These are phyloP conservation scores for Ypsolopha scabrella DNA, from an alignment of 2,888 invertebrate species.

Conservation along the genomic window DNA sequence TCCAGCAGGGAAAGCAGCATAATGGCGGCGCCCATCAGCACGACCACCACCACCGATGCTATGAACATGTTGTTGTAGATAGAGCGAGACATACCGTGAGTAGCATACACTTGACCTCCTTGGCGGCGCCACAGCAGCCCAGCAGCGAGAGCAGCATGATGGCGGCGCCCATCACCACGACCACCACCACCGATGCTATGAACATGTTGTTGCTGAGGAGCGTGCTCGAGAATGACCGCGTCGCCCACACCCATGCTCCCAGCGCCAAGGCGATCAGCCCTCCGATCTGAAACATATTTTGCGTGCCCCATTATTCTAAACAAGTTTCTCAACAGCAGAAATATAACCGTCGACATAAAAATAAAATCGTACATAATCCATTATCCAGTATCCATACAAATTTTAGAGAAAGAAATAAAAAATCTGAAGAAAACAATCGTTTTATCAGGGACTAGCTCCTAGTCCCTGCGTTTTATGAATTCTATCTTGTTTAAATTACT, in stretches of 20 bases:
- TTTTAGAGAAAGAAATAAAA: background rate
- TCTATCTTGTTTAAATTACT: too few species aligned
- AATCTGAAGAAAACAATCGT: too few species aligned
- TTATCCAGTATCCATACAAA: background rate
- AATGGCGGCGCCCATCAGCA: conserved; percentile 84
- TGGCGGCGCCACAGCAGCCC: conserved; percentile 94
- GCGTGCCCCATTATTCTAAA: too few species aligned
- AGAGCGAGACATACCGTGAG: conserved; percentile 77
- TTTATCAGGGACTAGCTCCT: too few species aligned
- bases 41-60: conserved; percentile 86
- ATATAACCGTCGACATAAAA: too few species aligned
- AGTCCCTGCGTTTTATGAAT: too few species aligned
- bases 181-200: conserved; percentile 86
- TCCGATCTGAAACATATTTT: conserved; percentile 73
- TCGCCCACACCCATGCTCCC: conserved; percentile 87
- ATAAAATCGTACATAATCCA: too few species aligned
- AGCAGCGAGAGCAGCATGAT: conserved; percentile 88
- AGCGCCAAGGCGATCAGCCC: conserved; percentile 82
- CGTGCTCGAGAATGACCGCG: conserved; percentile 86
- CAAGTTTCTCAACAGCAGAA: too few species aligned
- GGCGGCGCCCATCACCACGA: conserved; percentile 85
- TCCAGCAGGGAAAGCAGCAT: conserved; percentile 90
- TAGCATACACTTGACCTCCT: conserved; percentile 94
- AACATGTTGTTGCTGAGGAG: conserved; percentile 89
- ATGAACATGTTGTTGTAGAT: conserved; percentile 82